Conservation (phyloP, 2,888 invertebrate species). For the Scaeva pyrastri region DNA sequence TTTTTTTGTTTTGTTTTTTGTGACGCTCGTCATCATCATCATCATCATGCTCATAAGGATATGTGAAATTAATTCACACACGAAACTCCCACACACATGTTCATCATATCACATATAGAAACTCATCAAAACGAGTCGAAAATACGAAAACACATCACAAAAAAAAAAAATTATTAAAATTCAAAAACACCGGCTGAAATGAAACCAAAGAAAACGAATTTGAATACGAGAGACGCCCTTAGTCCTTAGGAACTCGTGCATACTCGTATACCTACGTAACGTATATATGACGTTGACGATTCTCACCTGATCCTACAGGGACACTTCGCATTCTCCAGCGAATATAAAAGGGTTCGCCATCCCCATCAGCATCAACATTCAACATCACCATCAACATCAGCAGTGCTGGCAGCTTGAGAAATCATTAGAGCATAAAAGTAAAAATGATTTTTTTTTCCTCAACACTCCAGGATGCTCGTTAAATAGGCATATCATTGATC, state of each 20-base stretch:
- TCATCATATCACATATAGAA: constrained; percentile 21
- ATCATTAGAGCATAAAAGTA: constrained; percentile 72
- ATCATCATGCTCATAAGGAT: constrained; percentile 46
- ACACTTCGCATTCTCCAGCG: constrained; percentile 32
- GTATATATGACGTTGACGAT: constrained; percentile 2
- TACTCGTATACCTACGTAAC: too few species aligned
- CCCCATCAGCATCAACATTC: too few species aligned
- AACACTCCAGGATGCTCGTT: constrained; percentile 70
- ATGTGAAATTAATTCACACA: constrained; percentile 24
- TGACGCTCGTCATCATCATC: constrained; percentile 29
- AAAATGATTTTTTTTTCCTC: constrained; percentile 47
- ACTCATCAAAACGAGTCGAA: constrained; percentile 31
- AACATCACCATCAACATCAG: background rate
- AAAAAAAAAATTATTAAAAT: constrained; percentile 6
- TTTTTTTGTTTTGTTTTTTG: constrained; percentile 40
- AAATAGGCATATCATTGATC: constrained; percentile 76
- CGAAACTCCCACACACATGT: constrained; percentile 37
- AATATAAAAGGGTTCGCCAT: constrained; percentile 53
- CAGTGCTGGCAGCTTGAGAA: constrained; percentile 66
- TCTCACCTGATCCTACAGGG: constrained; percentile 61
- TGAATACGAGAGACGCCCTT: constrained; percentile 52
- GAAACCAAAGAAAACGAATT: constrained; percentile 68
- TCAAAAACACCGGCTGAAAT: constrained; percentile 47
- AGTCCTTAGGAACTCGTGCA: background rate
- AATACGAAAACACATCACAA: constrained; percentile 18